Conservation (phyloP, 2,888 invertebrate genomes). For the Limnephilus lunatus region DNA sequence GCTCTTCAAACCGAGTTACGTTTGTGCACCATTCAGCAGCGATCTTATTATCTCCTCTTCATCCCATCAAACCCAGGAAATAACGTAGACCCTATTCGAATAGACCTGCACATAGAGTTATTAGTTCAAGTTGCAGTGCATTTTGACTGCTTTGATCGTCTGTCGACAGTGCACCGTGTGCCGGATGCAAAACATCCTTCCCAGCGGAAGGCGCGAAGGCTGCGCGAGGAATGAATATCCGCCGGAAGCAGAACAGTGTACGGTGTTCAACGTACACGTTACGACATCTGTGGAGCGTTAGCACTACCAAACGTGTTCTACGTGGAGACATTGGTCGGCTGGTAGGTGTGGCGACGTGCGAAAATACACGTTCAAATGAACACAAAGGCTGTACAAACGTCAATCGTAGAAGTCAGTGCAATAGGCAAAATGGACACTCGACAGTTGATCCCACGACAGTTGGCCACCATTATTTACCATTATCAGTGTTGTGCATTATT, state of each 20-base stretch:
- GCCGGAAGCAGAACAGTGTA: neutral
- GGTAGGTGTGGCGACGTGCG: neutral
- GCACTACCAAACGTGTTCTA: neutral
- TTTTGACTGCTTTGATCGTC: neutral
- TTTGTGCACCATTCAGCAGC: neutral
- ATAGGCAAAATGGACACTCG: neutral
- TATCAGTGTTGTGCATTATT: no score
- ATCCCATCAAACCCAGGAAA: neutral
- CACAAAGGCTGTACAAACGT: neutral
- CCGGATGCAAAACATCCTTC: conserved; percentile 20
- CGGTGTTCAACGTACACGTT: neutral
- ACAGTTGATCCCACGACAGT: no score
- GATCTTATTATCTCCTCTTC: neutral
- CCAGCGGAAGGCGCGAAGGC: neutral
- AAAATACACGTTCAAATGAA: neutral
- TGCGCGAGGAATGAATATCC: neutral
- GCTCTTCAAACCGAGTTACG: neutral
- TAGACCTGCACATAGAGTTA: neutral
- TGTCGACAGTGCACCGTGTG: neutral
- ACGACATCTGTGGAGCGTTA: neutral
- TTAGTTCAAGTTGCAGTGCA: neutral
- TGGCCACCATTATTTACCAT: no score
- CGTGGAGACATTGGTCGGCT: neutral
- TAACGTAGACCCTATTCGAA: neutral
- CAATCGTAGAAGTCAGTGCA: neutral